A percentile compares a stretch with the other conserved stretches of the same genome.
These are phyloP conservation scores for Egretta garzetta DNA, from an alignment of 2,113 vertebrate genomes.

Conservation along the genomic window DNA sequence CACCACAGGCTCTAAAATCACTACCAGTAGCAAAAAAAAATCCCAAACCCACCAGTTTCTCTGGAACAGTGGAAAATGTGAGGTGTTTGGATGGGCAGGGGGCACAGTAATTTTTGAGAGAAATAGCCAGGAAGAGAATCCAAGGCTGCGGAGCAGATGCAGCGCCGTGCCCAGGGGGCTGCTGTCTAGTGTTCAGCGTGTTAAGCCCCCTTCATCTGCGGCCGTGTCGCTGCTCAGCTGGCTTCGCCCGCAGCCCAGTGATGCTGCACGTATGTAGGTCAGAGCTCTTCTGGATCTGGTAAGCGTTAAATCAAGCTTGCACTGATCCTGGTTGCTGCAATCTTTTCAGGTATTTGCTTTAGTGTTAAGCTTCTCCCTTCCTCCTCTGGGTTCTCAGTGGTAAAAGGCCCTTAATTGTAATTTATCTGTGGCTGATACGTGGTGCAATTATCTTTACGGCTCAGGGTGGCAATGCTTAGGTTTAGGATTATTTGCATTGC, in stretches of 20 bases:
- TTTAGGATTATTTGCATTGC: not conserved
- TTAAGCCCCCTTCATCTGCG: not conserved
- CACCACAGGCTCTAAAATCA: not conserved
- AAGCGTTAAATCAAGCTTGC: not conserved
- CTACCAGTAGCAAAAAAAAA: not conserved
- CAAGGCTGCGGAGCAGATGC: not conserved
- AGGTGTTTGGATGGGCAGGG: not conserved
- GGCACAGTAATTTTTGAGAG: not conserved
- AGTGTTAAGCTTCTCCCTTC: not conserved
- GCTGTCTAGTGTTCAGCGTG: fast-evolving
- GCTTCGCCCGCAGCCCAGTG: not conserved
- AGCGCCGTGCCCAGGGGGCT: not conserved
- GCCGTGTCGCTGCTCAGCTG: not conserved
- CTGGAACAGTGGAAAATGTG: not conserved
- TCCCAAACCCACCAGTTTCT: not conserved
- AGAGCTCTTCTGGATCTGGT: slow-evolving; percentile 7
- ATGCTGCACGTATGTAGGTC: slow-evolving; percentile 43
- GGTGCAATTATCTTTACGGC: not conserved
- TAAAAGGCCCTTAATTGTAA: not conserved
- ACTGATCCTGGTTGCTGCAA: not conserved
- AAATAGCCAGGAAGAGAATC: not conserved
- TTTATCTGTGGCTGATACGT: not conserved
- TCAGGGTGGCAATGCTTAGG: not conserved
- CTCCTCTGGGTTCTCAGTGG: not conserved
- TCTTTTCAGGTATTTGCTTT: not conserved